Conservation (phyloP, 2,797 vertebrate species). For the Megaceryle alcyon region DNA sequence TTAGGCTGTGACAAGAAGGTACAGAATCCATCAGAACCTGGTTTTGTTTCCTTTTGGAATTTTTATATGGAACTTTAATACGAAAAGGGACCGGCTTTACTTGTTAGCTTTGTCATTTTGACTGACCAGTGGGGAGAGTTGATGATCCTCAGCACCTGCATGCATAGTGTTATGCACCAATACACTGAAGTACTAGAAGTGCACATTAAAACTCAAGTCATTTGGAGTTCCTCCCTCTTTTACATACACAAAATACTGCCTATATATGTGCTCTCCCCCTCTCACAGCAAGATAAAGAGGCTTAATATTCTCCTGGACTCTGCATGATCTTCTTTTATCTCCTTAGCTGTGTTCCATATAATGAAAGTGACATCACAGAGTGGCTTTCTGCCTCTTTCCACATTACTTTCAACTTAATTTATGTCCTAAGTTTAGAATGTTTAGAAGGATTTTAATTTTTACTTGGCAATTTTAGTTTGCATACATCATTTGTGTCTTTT, state of each 20-base stretch:
- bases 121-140: background rate
- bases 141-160: background rate
- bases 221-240: background rate
- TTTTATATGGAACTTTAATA: background rate
- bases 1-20: background rate
- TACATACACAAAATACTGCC: background rate
- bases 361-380: constrained; percentile 36
- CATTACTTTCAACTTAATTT: constrained; percentile 71
- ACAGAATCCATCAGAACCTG: background rate
- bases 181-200: background rate
- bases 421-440: constrained; percentile 38
- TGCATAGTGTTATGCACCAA: background rate
- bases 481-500: constrained; percentile 55
- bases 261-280: background rate
- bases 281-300: constrained; percentile 34
- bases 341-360: constrained; percentile 22
- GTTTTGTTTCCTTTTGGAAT: background rate
- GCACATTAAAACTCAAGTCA: background rate
- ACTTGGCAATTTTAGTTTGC: constrained; percentile 50
- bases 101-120: background rate
- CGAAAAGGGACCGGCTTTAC: background rate
- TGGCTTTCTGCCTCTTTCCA: constrained; percentile 37
- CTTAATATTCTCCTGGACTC: constrained; percentile 62
- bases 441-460: constrained; percentile 54
- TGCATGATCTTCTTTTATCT: constrained; percentile 69